phyloP scores from a whole-genome alignment of 2,888 invertebrate species.

The Mythimna pallens region DNA sequence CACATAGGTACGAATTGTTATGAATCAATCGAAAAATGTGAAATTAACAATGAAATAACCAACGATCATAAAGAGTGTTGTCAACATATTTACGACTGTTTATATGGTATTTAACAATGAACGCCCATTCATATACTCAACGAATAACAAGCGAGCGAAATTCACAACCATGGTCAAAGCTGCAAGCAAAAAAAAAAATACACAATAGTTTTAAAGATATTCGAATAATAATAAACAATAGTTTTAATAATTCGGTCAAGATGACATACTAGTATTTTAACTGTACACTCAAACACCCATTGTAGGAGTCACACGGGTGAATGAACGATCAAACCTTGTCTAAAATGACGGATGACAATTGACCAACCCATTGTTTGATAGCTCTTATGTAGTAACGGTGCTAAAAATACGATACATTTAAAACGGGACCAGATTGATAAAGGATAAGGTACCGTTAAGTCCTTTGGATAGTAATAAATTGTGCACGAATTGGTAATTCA shows the following conservation, averaged over 20 bases:
- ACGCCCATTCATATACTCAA: constrained; percentile 20
- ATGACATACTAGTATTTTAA: constrained; percentile 47
- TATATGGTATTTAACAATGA: constrained; percentile 43
- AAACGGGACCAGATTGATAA: constrained; percentile 58
- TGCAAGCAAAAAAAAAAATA: constrained; percentile 50
- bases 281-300: constrained; percentile 55
- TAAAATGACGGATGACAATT: constrained; percentile 53
- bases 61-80: constrained; percentile 21
- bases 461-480: constrained; percentile 30
- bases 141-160: constrained; percentile 31
- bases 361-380: constrained; percentile 47
- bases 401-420: constrained; percentile 37
- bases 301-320: constrained; percentile 52
- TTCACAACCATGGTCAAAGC: constrained; percentile 24
- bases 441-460: constrained; percentile 54
- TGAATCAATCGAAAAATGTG: constrained; percentile 34
- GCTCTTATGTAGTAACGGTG: constrained; percentile 40
- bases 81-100: constrained; percentile 21
- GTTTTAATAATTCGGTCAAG: constrained; percentile 49
- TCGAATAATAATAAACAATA: constrained; percentile 26
- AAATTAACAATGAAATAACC: constrained; percentile 29
- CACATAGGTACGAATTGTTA: constrained; percentile 2
- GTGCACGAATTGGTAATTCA: constrained; percentile 23
- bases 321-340: constrained; percentile 54
- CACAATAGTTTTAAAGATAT: constrained; percentile 26